Evolutionary conservation across 2,113 vertebrate genomes (phyloP).

Genomic region (Pygoscelis antarcticus): DNA sequence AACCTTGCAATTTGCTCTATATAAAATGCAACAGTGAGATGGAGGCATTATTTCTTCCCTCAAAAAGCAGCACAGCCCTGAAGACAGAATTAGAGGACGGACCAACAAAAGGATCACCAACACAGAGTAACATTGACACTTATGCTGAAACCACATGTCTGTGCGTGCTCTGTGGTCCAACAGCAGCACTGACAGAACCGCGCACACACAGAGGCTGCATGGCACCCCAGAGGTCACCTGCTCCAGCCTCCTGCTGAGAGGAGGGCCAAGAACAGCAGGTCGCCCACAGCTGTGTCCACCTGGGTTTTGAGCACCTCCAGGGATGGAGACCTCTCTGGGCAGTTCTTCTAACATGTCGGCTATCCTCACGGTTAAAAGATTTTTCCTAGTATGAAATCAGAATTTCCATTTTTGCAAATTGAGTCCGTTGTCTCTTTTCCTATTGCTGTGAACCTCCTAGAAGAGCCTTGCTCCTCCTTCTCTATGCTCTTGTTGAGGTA

Average conservation of each 20-base stretch:
- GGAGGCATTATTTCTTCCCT: neutral
- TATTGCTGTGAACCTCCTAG: neutral
- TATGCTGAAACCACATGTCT: rapidly evolving
- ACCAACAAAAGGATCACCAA: neutral
- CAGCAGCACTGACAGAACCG: neutral
- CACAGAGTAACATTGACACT: neutral
- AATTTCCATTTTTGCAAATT: neutral
- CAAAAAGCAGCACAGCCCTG: neutral
- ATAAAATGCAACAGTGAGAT: neutral
- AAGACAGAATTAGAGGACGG: neutral
- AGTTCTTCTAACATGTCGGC: neutral
- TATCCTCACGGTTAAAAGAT: neutral
- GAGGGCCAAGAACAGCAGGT: neutral
- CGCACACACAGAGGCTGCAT: rapidly evolving
- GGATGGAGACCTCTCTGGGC: neutral
- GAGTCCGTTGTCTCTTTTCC: neutral
- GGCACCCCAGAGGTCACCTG: neutral
- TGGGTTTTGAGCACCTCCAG: neutral
- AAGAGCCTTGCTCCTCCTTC: neutral
- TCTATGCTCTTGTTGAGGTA: neutral
- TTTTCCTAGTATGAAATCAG: neutral
- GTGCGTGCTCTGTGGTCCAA: neutral
- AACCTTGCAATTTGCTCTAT: neutral
- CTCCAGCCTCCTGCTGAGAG: neutral
- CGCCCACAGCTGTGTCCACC: too few species aligned